A percentile compares a stretch with the other conserved stretches of the same genome.
Evolutionary conservation across 2,797 vertebrate genomes (phyloP).

Genomic region (Carapus acus): DNA sequence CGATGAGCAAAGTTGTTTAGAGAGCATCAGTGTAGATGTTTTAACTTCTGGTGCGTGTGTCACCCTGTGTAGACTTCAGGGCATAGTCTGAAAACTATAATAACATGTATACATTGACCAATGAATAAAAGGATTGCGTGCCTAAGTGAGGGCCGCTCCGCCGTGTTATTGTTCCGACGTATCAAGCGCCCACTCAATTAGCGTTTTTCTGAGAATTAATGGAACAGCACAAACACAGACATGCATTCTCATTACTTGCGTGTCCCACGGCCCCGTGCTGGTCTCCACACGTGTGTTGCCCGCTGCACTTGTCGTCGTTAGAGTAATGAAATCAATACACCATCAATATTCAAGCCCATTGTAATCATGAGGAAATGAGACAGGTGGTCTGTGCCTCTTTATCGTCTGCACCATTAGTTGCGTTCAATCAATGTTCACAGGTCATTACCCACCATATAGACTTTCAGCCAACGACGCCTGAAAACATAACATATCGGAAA

Average conservation of each 20-base stretch:
- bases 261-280: constrained; percentile 6
- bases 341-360: constrained; percentile 48
- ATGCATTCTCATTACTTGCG: neutral
- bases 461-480: constrained; percentile 27
- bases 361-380: constrained; percentile 48
- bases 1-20: too few relatives aligned
- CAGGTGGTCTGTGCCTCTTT: constrained; percentile 37
- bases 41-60: too few relatives aligned
- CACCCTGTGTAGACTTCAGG: too few relatives aligned
- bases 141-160: too few relatives aligned
- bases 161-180: neutral
- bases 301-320: constrained; percentile 18
- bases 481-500: constrained; percentile 24
- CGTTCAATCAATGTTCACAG: constrained; percentile 44
- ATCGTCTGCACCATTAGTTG: constrained; percentile 50
- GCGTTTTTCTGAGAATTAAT: neutral
- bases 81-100: too few relatives aligned
- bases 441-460: constrained; percentile 55
- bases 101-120: too few relatives aligned
- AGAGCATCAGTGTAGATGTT: too few relatives aligned
- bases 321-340: constrained; percentile 56
- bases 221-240: too few relatives aligned
- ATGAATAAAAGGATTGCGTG: too few relatives aligned
- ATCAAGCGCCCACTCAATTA: neutral
- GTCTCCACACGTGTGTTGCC: constrained; percentile 15